These are phyloP conservation scores for Enteromius unitaeniatus DNA, from an alignment of 2,797 vertebrate species.

Conservation along the genomic window DNA sequence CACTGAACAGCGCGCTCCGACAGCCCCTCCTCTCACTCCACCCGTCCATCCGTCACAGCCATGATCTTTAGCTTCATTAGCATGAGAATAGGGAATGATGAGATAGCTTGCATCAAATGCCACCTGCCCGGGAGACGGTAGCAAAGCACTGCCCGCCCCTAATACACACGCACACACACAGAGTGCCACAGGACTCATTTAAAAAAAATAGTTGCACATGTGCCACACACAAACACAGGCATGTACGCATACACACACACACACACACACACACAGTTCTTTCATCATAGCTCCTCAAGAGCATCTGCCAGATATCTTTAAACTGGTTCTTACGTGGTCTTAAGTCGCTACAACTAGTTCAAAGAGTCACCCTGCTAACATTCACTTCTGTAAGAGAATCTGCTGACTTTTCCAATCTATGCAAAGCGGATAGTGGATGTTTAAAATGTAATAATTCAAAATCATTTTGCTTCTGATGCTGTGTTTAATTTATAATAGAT, in stretches of 20 bases:
- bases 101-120: slow-evolving; percentile 72
- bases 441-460: not conserved
- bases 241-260: not conserved
- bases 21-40: slow-evolving; percentile 17
- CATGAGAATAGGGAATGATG: slow-evolving; percentile 77
- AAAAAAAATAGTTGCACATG: slow-evolving; percentile 41
- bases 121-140: slow-evolving; percentile 59
- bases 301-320: slow-evolving; percentile 49
- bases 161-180: slow-evolving; percentile 50
- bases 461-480: not conserved
- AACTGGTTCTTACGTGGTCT: slow-evolving; percentile 47
- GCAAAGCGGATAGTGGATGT: slow-evolving; percentile 1
- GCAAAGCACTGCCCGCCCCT: slow-evolving; percentile 41
- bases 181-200: slow-evolving; percentile 29
- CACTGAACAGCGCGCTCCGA: not conserved
- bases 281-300: slow-evolving; percentile 46
- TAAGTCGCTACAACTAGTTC: slow-evolving; percentile 40
- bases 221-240: not conserved
- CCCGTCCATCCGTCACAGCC: slow-evolving; percentile 58
- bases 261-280: slow-evolving; percentile 17
- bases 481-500: not conserved
- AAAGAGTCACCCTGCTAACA: slow-evolving; percentile 16
- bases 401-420: slow-evolving; percentile 20
- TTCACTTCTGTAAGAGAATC: slow-evolving; percentile 22
- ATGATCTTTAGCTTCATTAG: slow-evolving; percentile 78